phyloP scores from a whole-genome alignment of 2,797 vertebrate genomes.

The Syngnathus rostellatus region DNA sequence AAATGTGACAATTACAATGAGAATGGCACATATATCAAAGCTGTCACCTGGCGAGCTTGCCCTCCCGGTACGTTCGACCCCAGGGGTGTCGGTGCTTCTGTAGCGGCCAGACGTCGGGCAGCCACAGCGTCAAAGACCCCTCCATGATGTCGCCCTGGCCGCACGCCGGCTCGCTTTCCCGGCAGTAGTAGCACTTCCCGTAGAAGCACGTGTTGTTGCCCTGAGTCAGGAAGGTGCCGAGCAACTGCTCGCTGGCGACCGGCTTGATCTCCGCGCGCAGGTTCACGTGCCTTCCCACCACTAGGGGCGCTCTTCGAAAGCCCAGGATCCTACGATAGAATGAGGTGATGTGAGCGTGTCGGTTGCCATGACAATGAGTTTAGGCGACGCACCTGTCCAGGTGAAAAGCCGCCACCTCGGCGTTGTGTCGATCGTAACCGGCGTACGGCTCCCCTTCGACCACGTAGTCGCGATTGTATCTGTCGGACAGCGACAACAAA shows the following conservation, averaged over 20 bases:
- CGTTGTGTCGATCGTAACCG: slow-evolving; percentile 95
- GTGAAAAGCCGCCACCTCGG: slow-evolving; percentile 95
- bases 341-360: not conserved
- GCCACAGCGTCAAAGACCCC: slow-evolving; percentile 91
- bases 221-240: slow-evolving; percentile 89
- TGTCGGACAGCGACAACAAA: slow-evolving; percentile 39
- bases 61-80: slow-evolving; percentile 96
- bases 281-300: slow-evolving; percentile 88
- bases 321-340: slow-evolving; percentile 80
- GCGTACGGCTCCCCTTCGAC: slow-evolving; percentile 95
- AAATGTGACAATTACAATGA: not conserved
- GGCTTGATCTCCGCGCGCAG: slow-evolving; percentile 91
- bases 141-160: slow-evolving; percentile 90
- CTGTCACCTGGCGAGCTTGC: slow-evolving; percentile 90
- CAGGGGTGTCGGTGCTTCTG: slow-evolving; percentile 97
- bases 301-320: slow-evolving; percentile 89
- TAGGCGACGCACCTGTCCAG: slow-evolving; percentile 78
- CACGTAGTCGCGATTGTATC: slow-evolving; percentile 86
- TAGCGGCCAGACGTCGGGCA: slow-evolving; percentile 94
- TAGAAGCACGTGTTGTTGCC: slow-evolving; percentile 99
- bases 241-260: slow-evolving; percentile 89
- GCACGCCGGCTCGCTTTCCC: slow-evolving; percentile 94
- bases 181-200: slow-evolving; percentile 97
- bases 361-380: not conserved
- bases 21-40: not conserved